Base-by-base conservation (phyloP, 1,140 invertebrate genomes). In the Bombyx mandarina region DNA sequence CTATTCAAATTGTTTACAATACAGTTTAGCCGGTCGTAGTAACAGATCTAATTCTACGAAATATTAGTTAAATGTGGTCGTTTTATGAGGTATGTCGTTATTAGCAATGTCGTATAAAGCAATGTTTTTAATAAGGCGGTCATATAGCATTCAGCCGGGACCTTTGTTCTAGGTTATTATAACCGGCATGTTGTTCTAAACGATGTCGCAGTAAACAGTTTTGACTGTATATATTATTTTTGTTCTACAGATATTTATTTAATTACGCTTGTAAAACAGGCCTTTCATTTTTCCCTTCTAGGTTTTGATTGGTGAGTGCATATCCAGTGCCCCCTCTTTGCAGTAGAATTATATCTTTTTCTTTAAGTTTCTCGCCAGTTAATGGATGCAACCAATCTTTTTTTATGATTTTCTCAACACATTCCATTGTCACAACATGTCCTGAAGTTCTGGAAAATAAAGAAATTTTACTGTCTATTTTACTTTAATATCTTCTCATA, bases 351-450 rank as follows among this genome's bases (percentile, higher is more conserved):
- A 99, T 97, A 80, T 99, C 98, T 70, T 93, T 94, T 65, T 99
- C 96, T 58, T 90, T 93, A n/a, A 99, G 77, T 81, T 94, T 95
- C 66, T 95, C 91, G 59, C 93, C 93, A 60, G 95, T 98, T 0
- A 98, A 90, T 0, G 98, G 98, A 90, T 99, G 97, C 5, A 97
- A 90, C 98, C 97, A 98, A 79, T 99, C 98, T 77, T 98, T 98
- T 73, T 96, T 97, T 51, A 99, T 97, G 5, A 99, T 90, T 77
- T 98, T 98, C 69, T 99, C 97, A 7, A 98, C 92, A 89, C 97
- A 99, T 79, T 99, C 97, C 91, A 97, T 90, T 8, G 98, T 99
- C 0, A 99, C 93, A 18, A 99, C 96, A 89, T 97, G 93, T n/a
- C 98, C 97, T 0, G 83, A 82, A 58, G 83, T 79, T 60, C 82